phyloP scores from a whole-genome alignment of 2,888 invertebrate genomes.

The Synergus laeviventris region DNA sequence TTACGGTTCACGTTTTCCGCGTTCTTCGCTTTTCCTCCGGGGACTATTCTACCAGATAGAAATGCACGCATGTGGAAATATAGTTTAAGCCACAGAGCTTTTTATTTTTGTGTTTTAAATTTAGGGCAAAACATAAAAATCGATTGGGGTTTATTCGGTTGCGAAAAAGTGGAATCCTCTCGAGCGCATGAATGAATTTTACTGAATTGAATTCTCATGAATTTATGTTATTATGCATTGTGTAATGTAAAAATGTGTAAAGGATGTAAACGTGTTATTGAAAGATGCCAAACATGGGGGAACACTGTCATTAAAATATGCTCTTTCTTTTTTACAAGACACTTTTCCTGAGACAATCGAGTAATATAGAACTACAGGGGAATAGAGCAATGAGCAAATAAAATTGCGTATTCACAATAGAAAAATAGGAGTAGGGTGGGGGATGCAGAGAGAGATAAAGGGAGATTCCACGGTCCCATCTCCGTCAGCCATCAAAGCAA shows the following conservation, averaged over 20 bases:
- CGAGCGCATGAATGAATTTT: no score
- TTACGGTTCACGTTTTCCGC: conserved; percentile 31
- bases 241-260: no score
- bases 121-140: neutral
- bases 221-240: no score
- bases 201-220: no score
- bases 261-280: neutral
- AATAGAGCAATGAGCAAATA: conserved; percentile 69
- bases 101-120: neutral
- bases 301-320: no score
- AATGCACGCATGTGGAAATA: conserved; percentile 28
- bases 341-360: neutral
- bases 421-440: conserved; percentile 11
- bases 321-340: neutral
- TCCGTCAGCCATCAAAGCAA: conserved; percentile 61
- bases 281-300: no score
- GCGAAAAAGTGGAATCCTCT: no score
- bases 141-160: no score
- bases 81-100: neutral
- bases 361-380: conserved; percentile 40
- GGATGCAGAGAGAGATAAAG: conserved; percentile 5
- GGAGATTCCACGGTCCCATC: conserved; percentile 56
- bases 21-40: conserved; percentile 26
- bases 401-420: conserved; percentile 63
- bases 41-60: conserved; percentile 1